Conservation (phyloP, 1,140 invertebrate genomes). For the Mizuhopecten yessoensis region DNA sequence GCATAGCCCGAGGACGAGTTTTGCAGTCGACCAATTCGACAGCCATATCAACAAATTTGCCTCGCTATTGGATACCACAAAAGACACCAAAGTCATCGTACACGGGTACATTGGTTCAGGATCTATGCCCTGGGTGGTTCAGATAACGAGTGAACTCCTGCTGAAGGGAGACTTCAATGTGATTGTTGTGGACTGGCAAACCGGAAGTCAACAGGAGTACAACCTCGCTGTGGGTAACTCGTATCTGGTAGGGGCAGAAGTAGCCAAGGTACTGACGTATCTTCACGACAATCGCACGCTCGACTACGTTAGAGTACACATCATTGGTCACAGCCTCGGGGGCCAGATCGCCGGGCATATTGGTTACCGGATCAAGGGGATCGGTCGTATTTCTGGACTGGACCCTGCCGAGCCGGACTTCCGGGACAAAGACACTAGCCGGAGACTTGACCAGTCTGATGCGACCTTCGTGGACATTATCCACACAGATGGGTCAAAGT, state of each 20-base stretch:
- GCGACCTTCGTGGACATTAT: neutral
- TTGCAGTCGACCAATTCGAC: neutral
- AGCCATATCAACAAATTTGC: slow-evolving; percentile 47
- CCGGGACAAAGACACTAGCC: neutral
- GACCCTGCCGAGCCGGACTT: slow-evolving; percentile 10
- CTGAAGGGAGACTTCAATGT: slow-evolving; percentile 86
- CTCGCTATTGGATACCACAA: slow-evolving; percentile 53
- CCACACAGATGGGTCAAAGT: neutral
- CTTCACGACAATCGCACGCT: slow-evolving; percentile 56
- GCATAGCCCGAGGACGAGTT: neutral
- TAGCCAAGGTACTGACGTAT: slow-evolving; percentile 88
- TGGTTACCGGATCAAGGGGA: slow-evolving; percentile 90
- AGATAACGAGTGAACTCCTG: slow-evolving; percentile 62
- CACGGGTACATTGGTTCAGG: slow-evolving; percentile 68
- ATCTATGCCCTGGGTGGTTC: slow-evolving; percentile 50
- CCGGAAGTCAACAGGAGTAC: slow-evolving; percentile 92
- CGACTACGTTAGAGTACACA: slow-evolving; percentile 85
- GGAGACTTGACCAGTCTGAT: neutral
- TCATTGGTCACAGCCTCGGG: slow-evolving; percentile 95
- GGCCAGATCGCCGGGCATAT: slow-evolving; percentile 95
- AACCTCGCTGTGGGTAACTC: slow-evolving; percentile 96
- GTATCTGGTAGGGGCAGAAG: slow-evolving; percentile 93
- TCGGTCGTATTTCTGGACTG: neutral
- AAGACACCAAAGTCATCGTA: slow-evolving; percentile 69
- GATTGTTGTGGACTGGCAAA: slow-evolving; percentile 97